These are phyloP conservation scores for Tineola bisselliella DNA, from an alignment of 2,888 invertebrate species.

Conservation along the genomic window DNA sequence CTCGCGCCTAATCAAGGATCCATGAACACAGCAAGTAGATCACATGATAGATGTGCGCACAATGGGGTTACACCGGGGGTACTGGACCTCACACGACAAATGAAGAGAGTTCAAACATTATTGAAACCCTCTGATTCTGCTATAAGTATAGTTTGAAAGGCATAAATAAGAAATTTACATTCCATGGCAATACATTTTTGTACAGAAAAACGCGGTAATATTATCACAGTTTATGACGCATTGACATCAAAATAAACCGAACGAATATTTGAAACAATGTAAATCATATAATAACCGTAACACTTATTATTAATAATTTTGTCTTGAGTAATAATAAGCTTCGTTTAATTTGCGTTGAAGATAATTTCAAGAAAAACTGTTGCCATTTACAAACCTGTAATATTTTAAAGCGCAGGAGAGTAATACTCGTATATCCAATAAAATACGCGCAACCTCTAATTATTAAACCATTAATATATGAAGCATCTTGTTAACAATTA, in stretches of 20 bases:
- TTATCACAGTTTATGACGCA: too few species aligned
- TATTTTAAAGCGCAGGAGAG: conserved; percentile 2
- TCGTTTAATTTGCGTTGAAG: neutral
- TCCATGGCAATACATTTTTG: too few species aligned
- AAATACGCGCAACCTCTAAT: conserved; percentile 34
- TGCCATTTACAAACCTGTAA: conserved; percentile 6
- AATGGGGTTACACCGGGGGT: too few species aligned
- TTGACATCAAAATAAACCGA: neutral
- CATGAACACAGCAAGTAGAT: too few species aligned
- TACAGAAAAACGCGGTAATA: too few species aligned
- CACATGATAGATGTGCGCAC: too few species aligned
- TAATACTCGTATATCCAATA: conserved; percentile 33
- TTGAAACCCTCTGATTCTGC: too few species aligned
- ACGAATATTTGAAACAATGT: neutral
- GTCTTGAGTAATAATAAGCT: neutral
- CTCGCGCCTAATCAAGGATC: too few species aligned
- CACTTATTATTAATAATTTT: neutral
- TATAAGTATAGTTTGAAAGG: too few species aligned
- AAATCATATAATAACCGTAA: neutral
- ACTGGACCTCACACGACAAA: too few species aligned
- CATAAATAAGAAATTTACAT: too few species aligned
- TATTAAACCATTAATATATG: conserved; percentile 33
- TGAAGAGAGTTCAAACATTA: too few species aligned
- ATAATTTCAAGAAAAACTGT: conserved; percentile 1
- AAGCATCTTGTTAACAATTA: conserved; percentile 32